A percentile compares a stretch with the other conserved stretches of the same genome.
phyloP scores from a whole-genome alignment of 1,140 invertebrate species.

The Streblospio benedicti region DNA sequence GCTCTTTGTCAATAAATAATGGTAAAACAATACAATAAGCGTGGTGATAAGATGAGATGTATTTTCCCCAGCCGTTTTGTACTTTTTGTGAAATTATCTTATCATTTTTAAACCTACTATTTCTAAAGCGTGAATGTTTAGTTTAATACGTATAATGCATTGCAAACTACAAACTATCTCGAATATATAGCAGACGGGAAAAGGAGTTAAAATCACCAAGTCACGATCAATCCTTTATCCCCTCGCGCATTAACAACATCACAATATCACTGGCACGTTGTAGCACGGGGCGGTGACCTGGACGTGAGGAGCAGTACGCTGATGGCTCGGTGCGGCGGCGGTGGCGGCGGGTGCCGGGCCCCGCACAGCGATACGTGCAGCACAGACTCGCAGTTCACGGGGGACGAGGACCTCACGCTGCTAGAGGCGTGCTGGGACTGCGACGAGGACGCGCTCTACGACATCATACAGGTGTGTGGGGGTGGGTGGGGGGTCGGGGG shows the following conservation, averaged over 20 bases:
- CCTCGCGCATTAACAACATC: not conserved
- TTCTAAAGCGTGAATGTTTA: too few relatives aligned
- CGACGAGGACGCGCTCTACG: slow-evolving; percentile 18
- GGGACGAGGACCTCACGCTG: slow-evolving; percentile 12
- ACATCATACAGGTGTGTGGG: too few relatives aligned
- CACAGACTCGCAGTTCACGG: slow-evolving; percentile 12
- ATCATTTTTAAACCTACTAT: too few relatives aligned
- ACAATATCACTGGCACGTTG: not conserved
- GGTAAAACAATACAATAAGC: too few relatives aligned
- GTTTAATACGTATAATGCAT: too few relatives aligned
- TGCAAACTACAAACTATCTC: too few relatives aligned
- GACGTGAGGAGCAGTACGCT: not conserved
- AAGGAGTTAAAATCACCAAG: not conserved
- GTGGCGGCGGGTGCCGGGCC: not conserved
- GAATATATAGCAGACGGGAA: not conserved
- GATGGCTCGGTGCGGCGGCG: not conserved
- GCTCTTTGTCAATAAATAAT: too few relatives aligned
- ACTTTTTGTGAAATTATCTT: too few relatives aligned
- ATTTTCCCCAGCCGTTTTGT: too few relatives aligned
- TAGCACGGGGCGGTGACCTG: not conserved
- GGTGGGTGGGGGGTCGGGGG: too few relatives aligned
- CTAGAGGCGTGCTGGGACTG: slow-evolving; percentile 17
- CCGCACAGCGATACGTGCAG: not conserved
- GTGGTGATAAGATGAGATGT: too few relatives aligned
- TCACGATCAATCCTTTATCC: not conserved